Evolutionary conservation across 2,888 invertebrate species (phyloP).

Genomic region (Himalopsyche anomala): DNA sequence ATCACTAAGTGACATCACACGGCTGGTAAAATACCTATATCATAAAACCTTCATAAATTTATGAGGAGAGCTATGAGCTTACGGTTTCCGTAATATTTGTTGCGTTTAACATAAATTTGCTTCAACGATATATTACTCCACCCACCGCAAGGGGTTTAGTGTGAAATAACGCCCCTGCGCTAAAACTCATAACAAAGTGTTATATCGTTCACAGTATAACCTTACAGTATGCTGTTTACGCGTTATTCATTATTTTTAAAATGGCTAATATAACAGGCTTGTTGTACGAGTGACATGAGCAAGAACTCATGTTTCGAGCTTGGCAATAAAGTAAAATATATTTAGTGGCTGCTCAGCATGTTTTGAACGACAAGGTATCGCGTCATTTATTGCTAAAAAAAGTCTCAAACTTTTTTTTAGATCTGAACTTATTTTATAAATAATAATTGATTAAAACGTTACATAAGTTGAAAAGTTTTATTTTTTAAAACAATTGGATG

Average conservation of each 20-base stretch:
- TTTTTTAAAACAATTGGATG: too few species aligned
- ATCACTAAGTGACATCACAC: slow-evolving; percentile 52
- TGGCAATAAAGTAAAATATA: slow-evolving; percentile 18
- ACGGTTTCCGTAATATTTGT: slow-evolving; percentile 65
- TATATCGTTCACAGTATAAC: slow-evolving; percentile 52
- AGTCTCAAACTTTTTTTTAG: too few species aligned
- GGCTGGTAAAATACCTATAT: slow-evolving; percentile 52
- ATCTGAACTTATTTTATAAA: too few species aligned
- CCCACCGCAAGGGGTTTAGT: slow-evolving; percentile 54
- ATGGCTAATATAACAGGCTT: slow-evolving; percentile 41
- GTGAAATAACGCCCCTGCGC: slow-evolving; percentile 60
- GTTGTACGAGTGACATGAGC: slow-evolving; percentile 24
- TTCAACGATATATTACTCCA: slow-evolving; percentile 65
- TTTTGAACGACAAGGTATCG: too few species aligned
- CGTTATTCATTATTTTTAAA: slow-evolving; percentile 45
- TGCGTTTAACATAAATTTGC: slow-evolving; percentile 65
- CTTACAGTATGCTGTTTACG: slow-evolving; percentile 52
- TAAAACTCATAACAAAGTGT: slow-evolving; percentile 65
- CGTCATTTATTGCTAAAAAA: too few species aligned
- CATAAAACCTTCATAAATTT: slow-evolving; percentile 65
- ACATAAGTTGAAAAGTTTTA: too few species aligned
- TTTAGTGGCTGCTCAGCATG: not conserved
- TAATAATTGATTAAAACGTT: too few species aligned
- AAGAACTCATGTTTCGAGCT: not conserved
- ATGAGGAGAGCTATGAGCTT: slow-evolving; percentile 62